Evolutionary conservation across 2,113 vertebrate genomes (phyloP), one percentile per base, ranked within the genome.

Genomic region (Hemichromis elongatus): DNA sequence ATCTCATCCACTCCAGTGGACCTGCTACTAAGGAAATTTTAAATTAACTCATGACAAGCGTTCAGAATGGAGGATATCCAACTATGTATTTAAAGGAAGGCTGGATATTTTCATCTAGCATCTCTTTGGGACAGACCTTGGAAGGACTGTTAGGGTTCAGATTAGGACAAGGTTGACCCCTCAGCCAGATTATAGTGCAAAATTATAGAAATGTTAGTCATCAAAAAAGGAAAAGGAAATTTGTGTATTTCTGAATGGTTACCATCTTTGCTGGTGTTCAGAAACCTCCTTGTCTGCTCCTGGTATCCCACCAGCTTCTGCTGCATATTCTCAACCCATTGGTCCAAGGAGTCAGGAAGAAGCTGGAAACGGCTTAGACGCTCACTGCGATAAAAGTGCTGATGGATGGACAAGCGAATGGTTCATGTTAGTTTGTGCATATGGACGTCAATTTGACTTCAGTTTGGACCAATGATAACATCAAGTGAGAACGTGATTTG

Each of bases 261-360:
- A 95, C 94, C 91, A 4, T 90, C 82, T 85, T 57, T 89, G 84
- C 92, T 91, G 2, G 13, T 80, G 61, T 66, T 86, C 54, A 93
- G 63, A 24, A 93, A 86, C 77, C 3, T 81, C 50, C 9, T 63
- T 19, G 77, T 77, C 79, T 93, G 88, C 5, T 90, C 61, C 10
- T 91, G 89, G 77, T 94, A 91, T 94, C 89, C 93, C 92, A 93
- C 90, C 80, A 95, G 90, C 79, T 90, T 92, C 59, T 89, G 86
- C 81, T 85, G 87, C 45, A 80, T 84, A 77, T 53, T 80, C 3
- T 92, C 91, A 53, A 81, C 89, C 90, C 92, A 93, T 3, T 87
- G 89, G 73, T 92, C 90, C 77, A 92, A 28, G 63, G 63, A 66
- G 10, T 87, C 80, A 21, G 94, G 88, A 57, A 91, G 26, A 54